Percentiles rank a stretch among this genome's conserved stretches.
Conservation (phyloP, 2,888 invertebrate genomes). For the Pandemis cinnamomeana region DNA sequence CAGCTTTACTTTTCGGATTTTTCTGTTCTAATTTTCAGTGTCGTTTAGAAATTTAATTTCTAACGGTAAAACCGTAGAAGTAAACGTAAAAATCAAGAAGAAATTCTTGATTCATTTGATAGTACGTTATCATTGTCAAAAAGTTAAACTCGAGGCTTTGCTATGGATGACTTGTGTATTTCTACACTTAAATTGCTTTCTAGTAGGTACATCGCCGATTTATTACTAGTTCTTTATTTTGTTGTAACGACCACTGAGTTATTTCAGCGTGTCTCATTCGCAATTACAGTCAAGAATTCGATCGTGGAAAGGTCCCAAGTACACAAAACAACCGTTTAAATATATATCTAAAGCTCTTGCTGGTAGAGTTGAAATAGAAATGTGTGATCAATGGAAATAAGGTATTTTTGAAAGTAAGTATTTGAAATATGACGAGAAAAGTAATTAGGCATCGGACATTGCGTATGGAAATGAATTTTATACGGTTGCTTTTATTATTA, state of each 20-base stretch:
- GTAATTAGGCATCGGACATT: slow-evolving; percentile 30
- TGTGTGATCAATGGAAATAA: not conserved
- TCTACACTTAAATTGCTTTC: not conserved
- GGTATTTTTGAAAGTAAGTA: not conserved
- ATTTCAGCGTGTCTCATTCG: slow-evolving; percentile 31
- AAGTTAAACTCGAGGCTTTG: no score
- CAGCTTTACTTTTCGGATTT: no score
- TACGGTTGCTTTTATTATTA: slow-evolving; percentile 20
- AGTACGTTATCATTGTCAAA: no score
- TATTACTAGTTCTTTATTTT: slow-evolving; percentile 42
- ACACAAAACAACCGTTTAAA: not conserved
- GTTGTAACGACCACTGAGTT: slow-evolving; percentile 47
- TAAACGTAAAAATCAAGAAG: no score
- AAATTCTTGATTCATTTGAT: no score
- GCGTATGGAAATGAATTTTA: slow-evolving; percentile 29
- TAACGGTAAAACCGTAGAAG: no score
- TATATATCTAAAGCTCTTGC: not conserved
- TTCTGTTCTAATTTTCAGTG: no score
- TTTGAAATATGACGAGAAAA: slow-evolving; percentile 20
- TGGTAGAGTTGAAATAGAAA: not conserved
- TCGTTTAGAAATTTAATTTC: no score
- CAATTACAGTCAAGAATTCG: slow-evolving; percentile 3
- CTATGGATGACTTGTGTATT: not conserved
- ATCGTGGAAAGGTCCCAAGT: not conserved
- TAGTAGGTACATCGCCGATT: slow-evolving; percentile 21